Evolutionary conservation across 2,888 invertebrate species (phyloP), one percentile per base, ranked within the genome.

Genomic region (Smittia aterrima): DNA sequence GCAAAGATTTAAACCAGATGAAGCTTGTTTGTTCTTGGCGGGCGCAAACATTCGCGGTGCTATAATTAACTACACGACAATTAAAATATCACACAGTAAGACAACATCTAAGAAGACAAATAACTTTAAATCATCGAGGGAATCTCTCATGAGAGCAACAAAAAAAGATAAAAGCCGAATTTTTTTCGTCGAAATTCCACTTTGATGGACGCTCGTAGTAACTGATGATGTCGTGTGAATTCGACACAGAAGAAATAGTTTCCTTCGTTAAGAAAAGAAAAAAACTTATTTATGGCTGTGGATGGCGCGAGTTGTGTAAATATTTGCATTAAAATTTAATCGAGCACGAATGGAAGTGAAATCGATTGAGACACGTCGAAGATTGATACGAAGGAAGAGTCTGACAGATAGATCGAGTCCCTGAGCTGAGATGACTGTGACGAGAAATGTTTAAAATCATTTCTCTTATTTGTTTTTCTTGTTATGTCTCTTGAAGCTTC

Each of bases 51-150:
- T 13, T 47, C 18, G 53, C 18, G 53, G 7, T 47, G 53, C 47
- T 68, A 68, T 68, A 68, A 68, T 68, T 68, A 68, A 68, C 68
- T 47, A 18, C 25, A n/a, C 27, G 47, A 68, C 47, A 68, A 68
- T 68, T 68, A 32, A 68, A 68, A 66, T 40, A 66, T 66, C 27
- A 38, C 66, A 66, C 32, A 66, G n/a, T 13, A 47, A 47, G 40
- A 66, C 38, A 64, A 64, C 24, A n/a, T n/a, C 25, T 27, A 40
- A 38, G 4, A 16, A 40, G 22, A 24, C 41, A 68, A 41, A 68
- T 47, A 68, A 47, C 68, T 68, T 68, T 13, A 53, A 68, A 24
- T 47, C 47, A 47, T 68, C 25, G n/a, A 41, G 25, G 40, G 38
- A 32, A 32, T 32, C 32, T 32, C 9, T 68, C 40, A 9, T 66